Base-by-base conservation (phyloP, 2,888 invertebrate genomes). In the Metacarcinus magister region DNA sequence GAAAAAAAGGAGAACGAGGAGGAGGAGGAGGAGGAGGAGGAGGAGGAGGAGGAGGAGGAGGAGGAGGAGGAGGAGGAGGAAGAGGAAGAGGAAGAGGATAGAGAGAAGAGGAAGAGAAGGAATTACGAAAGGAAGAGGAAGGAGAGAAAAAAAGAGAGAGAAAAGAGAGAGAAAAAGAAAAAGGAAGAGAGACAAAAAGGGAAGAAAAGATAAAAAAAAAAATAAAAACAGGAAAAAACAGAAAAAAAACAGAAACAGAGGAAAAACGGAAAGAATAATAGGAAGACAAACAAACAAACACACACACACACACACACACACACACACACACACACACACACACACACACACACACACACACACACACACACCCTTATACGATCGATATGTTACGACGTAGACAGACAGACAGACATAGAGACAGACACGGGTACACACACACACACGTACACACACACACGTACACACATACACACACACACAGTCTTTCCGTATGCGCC, bases 311-410 rank as follows among this genome's bases (percentile, higher is more conserved):
- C n/a, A n/a, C n/a, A n/a, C n/a, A n/a, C n/a, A n/a, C n/a, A n/a
- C n/a, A n/a, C n/a, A n/a, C n/a, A n/a, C n/a, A n/a, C n/a, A n/a
- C n/a, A n/a, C n/a, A n/a, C n/a, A n/a, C n/a, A n/a, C n/a, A n/a
- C n/a, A n/a, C n/a, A n/a, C n/a, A 92, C 92, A 92, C 44, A 46
- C 92, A 92, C 92, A 92, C 92, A 92, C 92, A 92, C 92, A 92
- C 92, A 92, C 92, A 92, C 92, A 46, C n/a, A 92, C 92, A n/a
- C 48, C 23, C 92, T 48, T 10, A 46, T 28, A 23, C 92, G 75
- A 75, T 75, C 75, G 75, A 75, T 75, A 75, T 75, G 23, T 28
- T 75, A 75, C 75, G 82, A 46, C n/a, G 48, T 23, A 92, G 28
- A 92, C 28, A 54, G 16, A 54, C 54, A 92, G 16, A 48, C 54